Conservation (phyloP, 2,113 vertebrate genomes). For the Peromyscus californicus region DNA sequence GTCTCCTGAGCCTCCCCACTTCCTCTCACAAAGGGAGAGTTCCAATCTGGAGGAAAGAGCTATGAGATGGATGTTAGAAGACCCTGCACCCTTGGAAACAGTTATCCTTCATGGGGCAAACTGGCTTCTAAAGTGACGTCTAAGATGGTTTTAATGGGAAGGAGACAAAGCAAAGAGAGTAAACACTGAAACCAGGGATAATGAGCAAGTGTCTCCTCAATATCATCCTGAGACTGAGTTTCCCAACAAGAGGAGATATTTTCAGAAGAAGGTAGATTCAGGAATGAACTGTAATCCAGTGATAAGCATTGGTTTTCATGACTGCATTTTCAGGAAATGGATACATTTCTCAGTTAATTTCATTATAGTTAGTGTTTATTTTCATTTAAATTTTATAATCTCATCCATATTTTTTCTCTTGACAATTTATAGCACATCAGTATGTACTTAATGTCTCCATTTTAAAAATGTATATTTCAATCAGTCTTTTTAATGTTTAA, state of each 20-base stretch:
- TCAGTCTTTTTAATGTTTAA: neutral
- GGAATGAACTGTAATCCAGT: neutral
- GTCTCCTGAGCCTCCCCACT: neutral
- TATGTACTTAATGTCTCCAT: neutral
- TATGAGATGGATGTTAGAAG: accelerated
- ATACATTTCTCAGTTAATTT: neutral
- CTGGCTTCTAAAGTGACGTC: neutral
- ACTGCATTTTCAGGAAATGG: neutral
- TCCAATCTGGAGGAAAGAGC: neutral
- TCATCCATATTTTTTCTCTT: neutral
- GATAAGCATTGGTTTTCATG: neutral
- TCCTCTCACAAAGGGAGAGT: neutral
- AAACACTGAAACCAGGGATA: neutral
- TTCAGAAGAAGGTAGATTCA: neutral
- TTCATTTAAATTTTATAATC: neutral
- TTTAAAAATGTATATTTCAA: neutral
- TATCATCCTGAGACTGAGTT: neutral
- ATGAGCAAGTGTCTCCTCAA: accelerated
- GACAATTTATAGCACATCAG: neutral
- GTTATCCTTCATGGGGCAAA: accelerated
- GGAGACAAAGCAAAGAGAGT: no score
- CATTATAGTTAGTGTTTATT: neutral
- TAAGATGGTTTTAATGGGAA: neutral
- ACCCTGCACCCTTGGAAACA: neutral
- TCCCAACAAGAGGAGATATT: neutral